A percentile compares a stretch with the other conserved stretches of the same genome.
Conservation (phyloP, 2,113 vertebrate species). For the Rhizomys pruinosus region DNA sequence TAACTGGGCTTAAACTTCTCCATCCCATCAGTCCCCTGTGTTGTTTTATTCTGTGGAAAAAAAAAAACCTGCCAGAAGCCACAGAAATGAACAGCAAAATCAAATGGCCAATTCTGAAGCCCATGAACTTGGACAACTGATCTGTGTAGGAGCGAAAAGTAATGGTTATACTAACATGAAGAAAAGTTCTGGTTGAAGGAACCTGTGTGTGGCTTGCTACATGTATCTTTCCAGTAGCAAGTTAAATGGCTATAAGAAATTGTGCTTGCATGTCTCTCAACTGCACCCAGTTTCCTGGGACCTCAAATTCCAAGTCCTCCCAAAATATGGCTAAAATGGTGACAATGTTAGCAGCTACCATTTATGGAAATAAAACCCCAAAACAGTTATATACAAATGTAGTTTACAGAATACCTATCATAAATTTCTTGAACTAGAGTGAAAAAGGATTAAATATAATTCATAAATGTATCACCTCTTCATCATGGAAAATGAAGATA, state of each 20-base stretch:
- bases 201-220: constrained; percentile 37
- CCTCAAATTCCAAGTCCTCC: constrained; percentile 71
- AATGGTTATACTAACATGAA: constrained; percentile 41
- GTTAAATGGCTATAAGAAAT: constrained; percentile 81
- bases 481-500: constrained; percentile 54
- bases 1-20: neutral
- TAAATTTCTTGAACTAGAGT: constrained; percentile 50
- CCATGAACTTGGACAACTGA: neutral
- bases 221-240: constrained; percentile 63
- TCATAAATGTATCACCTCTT: constrained; percentile 66
- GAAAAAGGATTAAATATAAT: constrained; percentile 61
- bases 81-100: neutral
- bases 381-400: constrained; percentile 81
- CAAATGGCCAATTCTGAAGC: neutral
- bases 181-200: neutral
- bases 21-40: accelerated
- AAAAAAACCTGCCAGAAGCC: neutral
- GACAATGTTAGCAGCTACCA: constrained; percentile 75
- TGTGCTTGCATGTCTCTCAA: constrained; percentile 72
- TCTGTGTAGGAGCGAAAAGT: constrained; percentile 37
- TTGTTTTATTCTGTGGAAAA: constrained; percentile 25
- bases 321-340: constrained; percentile 83
- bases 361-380: constrained; percentile 65
- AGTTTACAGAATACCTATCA: constrained; percentile 76
- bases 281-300: constrained; percentile 70